phyloP scores from a whole-genome alignment of 2,888 invertebrate species.

The Sinotaia quadrata region DNA sequence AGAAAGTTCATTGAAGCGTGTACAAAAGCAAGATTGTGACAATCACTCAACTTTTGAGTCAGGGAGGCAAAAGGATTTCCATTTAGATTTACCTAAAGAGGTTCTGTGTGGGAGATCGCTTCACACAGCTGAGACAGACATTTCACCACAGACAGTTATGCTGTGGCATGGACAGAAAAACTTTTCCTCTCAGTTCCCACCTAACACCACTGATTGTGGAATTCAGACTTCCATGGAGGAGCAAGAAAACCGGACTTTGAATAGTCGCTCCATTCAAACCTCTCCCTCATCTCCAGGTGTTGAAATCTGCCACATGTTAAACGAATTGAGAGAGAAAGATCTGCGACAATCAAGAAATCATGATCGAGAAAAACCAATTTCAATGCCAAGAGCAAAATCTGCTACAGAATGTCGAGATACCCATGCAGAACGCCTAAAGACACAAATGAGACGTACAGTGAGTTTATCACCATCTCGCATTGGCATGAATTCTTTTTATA shows the following conservation, averaged over 20 bases:
- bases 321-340: conserved; percentile 32
- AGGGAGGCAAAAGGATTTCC: conserved; percentile 1
- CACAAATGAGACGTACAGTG: conserved; percentile 29
- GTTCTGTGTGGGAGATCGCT: conserved; percentile 11
- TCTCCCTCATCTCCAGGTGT: conserved; percentile 41
- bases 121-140: conserved; percentile 41
- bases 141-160: conserved; percentile 60
- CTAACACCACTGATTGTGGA: conserved; percentile 60
- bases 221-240: conserved; percentile 55
- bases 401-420: conserved; percentile 20
- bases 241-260: conserved; percentile 19
- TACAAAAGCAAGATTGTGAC: background rate
- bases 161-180: conserved; percentile 66
- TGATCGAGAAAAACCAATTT: background rate
- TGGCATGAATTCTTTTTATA: conserved; percentile 51
- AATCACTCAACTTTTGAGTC: conserved; percentile 8
- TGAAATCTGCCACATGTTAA: conserved; percentile 34
- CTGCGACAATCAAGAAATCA: background rate
- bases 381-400: conserved; percentile 21
- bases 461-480: conserved; percentile 47
- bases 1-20: background rate
- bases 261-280: conserved; percentile 41
- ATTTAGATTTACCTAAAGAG: conserved; percentile 15
- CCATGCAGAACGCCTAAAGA: conserved; percentile 19
- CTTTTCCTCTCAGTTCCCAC: conserved; percentile 64